These are phyloP conservation scores for Aselliscus stoliczkanus DNA, from an alignment of 2,797 vertebrate species.

Conservation along the genomic window DNA sequence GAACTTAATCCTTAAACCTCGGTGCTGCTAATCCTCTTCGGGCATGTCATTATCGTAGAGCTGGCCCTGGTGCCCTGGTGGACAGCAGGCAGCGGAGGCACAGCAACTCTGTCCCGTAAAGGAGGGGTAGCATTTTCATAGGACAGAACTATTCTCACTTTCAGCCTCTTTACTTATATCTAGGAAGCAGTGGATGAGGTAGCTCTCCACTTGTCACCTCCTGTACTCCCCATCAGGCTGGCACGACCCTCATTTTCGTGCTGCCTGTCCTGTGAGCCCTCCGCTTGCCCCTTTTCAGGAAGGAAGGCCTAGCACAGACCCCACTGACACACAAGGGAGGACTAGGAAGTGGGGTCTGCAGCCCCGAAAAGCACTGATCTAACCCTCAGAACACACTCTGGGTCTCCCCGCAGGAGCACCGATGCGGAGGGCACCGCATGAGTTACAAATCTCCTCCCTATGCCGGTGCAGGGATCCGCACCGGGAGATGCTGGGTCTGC, in stretches of 20 bases:
- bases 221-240: not conserved
- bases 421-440: not conserved
- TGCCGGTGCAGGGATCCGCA: not conserved
- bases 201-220: not conserved
- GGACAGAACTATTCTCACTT: not conserved
- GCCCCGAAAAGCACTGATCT: not conserved
- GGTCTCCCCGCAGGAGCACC: not conserved
- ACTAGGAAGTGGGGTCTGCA: not conserved
- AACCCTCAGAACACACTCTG: not conserved
- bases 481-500: not conserved
- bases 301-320: not conserved
- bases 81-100: not conserved
- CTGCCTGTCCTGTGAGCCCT: not conserved
- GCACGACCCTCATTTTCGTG: not conserved
- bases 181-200: not conserved
- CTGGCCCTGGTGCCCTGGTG: not conserved
- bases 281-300: not conserved
- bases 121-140: not conserved
- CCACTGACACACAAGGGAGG: not conserved
- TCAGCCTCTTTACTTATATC: not conserved
- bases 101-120: not conserved
- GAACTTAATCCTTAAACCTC: constrained; percentile 60
- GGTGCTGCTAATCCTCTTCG: constrained; percentile 25
- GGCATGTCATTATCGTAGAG: not conserved
- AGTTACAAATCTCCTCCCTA: not conserved